A percentile compares a stretch with the other conserved stretches of the same genome.
These are phyloP conservation scores for Phylloscopus trochilus DNA, from an alignment of 2,113 vertebrate genomes.

Conservation along the genomic window DNA sequence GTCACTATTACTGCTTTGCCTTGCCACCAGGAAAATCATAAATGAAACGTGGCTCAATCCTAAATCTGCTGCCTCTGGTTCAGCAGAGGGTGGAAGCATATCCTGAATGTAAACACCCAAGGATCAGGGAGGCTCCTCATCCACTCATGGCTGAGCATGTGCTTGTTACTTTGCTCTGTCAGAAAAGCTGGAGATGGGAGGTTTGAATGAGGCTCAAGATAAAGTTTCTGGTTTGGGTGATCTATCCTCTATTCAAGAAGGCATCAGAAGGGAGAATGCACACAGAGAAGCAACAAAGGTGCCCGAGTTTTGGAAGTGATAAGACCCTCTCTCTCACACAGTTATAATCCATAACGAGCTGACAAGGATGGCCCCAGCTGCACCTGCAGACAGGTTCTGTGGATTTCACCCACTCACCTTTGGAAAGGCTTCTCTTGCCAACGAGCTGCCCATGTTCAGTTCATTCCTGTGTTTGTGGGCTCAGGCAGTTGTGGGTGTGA, in stretches of 20 bases:
- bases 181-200: background rate
- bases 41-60: background rate
- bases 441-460: background rate
- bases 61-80: background rate
- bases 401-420: background rate
- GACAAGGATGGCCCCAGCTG: background rate
- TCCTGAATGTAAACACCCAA: background rate
- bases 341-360: background rate
- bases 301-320: background rate
- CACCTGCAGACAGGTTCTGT: background rate
- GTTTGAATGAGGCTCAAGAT: background rate
- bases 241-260: background rate
- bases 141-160: background rate
- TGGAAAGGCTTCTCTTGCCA: background rate
- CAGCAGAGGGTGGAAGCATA: background rate
- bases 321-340: accelerated
- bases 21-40: background rate
- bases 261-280: background rate
- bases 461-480: background rate
- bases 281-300: background rate
- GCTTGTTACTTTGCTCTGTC: background rate
- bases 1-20: background rate
- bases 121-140: background rate
- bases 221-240: background rate
- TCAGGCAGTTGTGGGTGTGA: background rate